These are phyloP conservation scores for Gambusia yucatana DNA, from an alignment of 2,797 vertebrate species.

Conservation along the genomic window DNA sequence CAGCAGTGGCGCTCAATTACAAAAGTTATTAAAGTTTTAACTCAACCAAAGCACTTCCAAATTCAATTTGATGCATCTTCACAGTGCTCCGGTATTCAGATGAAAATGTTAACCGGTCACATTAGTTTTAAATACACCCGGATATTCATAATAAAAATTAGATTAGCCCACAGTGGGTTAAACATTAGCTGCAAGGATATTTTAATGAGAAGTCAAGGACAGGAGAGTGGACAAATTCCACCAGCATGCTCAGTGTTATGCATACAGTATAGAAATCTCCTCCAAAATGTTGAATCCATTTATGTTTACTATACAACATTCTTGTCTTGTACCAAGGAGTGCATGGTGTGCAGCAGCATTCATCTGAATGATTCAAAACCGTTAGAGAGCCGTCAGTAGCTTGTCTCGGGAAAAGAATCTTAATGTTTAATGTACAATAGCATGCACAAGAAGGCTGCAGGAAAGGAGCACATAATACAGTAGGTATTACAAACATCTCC, in stretches of 20 bases:
- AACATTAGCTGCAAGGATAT: not conserved
- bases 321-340: slow-evolving; percentile 26
- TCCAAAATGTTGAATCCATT: slow-evolving; percentile 8
- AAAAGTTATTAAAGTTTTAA: not conserved
- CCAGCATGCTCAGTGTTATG: not conserved
- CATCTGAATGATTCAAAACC: slow-evolving; percentile 74
- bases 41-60: not conserved
- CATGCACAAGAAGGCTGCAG: slow-evolving; percentile 45
- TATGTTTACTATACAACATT: slow-evolving; percentile 20
- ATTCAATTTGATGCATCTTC: not conserved
- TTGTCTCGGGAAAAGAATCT: slow-evolving; percentile 42
- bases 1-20: not conserved
- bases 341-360: slow-evolving; percentile 47
- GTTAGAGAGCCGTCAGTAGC: slow-evolving; percentile 43
- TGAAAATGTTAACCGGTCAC: not conserved
- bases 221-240: not conserved
- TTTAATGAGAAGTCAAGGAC: not conserved
- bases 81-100: not conserved
- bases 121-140: not conserved
- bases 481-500: not conserved
- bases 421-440: slow-evolving; percentile 72
- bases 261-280: slow-evolving; percentile 4
- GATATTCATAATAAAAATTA: not conserved
- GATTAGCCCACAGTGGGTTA: not conserved
- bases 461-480: slow-evolving; percentile 12